Base-by-base conservation (phyloP, 2,888 invertebrate species). In the Lasioglossum morio region DNA sequence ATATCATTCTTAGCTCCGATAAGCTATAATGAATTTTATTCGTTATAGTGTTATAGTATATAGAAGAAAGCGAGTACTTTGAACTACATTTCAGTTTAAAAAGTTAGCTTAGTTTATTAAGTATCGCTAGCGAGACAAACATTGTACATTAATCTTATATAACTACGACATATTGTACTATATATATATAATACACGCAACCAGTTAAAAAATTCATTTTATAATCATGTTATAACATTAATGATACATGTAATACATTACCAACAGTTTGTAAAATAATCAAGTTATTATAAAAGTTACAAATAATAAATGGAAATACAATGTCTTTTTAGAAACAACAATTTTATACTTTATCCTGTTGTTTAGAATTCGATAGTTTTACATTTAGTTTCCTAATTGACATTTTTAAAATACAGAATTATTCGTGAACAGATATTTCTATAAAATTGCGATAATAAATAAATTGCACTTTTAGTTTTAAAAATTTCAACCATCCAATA, bases 231-330 rank as follows among this genome's bases (percentile, higher is more conserved):
- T 89, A 90, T 82, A 87, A 86, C 85, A 90, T 88, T 87, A 91
- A 87, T 74, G 82, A 88, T 81, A 88, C 78, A 86, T 80, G 87
- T 88, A 87, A 90, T 87, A 87, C 87, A 88, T 88, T 88, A 85
- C 88, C 82, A 72, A 77, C 34, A 85, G 88, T 89, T 90, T 90
- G 88, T 92, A 84, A 92, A 89, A 87, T 87, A 87, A 89, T 90
- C 85, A 90, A 90, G 86, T 90, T 90, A 92, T 90, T 90, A 88
- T 87, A 87, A 92, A 91, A 83, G 92, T 87, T 89, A 92, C 92
- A 92, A 90, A 92, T 89, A 85, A 87, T 79, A 87, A 92, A 87
- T 81, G 82, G 87, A 89, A 82, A 91, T 86, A 90, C 78, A 87
- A 86, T 87, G 84, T 86, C 86, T 87, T 87, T 87, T 81, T 84